phyloP scores from a whole-genome alignment of 2,113 vertebrate genomes.

The Heterotis niloticus region DNA sequence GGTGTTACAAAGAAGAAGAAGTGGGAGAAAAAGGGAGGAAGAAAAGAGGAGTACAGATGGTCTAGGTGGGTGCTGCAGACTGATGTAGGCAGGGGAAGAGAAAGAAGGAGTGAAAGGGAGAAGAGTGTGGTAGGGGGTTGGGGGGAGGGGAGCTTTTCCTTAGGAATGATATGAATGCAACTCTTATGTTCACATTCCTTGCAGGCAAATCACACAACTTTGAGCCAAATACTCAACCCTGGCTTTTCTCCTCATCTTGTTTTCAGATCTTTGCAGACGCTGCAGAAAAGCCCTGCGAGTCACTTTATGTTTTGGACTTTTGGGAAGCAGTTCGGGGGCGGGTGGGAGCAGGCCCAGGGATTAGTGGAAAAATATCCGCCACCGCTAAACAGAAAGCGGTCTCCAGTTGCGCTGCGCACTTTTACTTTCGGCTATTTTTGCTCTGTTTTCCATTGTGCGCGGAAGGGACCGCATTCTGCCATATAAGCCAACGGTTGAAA shows the following conservation, averaged over 20 bases:
- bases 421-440: constrained; percentile 29
- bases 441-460: constrained; percentile 1
- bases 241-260: neutral
- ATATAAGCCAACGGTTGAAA: constrained; percentile 25
- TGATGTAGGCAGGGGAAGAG: neutral
- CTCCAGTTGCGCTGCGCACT: constrained; percentile 46
- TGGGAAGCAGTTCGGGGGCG: constrained; percentile 19
- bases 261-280: neutral
- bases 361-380: neutral
- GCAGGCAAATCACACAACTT: neutral
- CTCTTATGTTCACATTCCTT: neutral
- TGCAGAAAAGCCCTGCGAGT: neutral
- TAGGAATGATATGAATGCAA: neutral
- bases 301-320: neutral
- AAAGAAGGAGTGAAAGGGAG: neutral
- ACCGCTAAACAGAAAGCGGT: neutral
- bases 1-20: constrained; percentile 17
- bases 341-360: neutral
- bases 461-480: neutral
- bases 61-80: constrained; percentile 1
- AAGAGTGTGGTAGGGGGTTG: neutral
- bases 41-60: constrained; percentile 32
- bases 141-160: neutral
- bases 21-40: neutral
- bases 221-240: neutral